A percentile compares a stretch with the other conserved stretches of the same genome.
Conservation (phyloP, 2,797 vertebrate species). For the Simalia tracyae region DNA sequence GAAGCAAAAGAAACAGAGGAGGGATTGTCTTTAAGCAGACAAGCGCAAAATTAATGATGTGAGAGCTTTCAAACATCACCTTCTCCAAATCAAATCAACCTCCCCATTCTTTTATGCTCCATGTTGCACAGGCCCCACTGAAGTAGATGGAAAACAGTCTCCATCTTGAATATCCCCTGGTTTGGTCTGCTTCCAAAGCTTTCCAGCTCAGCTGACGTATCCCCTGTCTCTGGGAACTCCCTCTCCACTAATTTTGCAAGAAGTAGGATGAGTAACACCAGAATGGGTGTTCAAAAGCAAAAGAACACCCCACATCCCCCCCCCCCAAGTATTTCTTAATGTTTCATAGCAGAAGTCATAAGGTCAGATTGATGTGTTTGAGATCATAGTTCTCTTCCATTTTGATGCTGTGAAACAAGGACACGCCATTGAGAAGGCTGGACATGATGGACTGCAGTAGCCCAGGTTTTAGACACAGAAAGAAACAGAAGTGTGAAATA, state of each 20-base stretch:
- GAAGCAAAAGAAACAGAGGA: background rate
- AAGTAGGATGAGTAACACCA: too few relatives aligned
- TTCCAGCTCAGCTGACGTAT: background rate
- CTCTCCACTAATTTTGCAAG: too few relatives aligned
- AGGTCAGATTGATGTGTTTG: background rate
- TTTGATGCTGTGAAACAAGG: background rate
- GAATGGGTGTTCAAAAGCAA: too few relatives aligned
- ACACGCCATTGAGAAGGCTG: background rate
- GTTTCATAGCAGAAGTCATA: background rate
- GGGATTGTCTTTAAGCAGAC: background rate
- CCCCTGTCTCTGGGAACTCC: too few relatives aligned
- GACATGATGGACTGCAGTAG: background rate
- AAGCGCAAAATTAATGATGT: too few relatives aligned
- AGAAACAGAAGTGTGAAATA: background rate
- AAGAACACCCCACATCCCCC: too few relatives aligned
- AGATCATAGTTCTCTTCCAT: background rate
- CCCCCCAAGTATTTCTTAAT: background rate
- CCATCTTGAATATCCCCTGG: background rate
- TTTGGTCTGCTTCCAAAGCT: background rate
- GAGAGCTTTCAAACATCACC: too few relatives aligned
- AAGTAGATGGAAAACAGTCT: too few relatives aligned
- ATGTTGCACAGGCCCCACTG: too few relatives aligned
- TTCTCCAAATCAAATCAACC: too few relatives aligned
- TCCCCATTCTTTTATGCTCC: too few relatives aligned
- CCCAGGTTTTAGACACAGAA: background rate